Evolutionary conservation across 2,113 vertebrate genomes (phyloP), one percentile per base, ranked within the genome.

Genomic region (Pseudonaja textilis): DNA sequence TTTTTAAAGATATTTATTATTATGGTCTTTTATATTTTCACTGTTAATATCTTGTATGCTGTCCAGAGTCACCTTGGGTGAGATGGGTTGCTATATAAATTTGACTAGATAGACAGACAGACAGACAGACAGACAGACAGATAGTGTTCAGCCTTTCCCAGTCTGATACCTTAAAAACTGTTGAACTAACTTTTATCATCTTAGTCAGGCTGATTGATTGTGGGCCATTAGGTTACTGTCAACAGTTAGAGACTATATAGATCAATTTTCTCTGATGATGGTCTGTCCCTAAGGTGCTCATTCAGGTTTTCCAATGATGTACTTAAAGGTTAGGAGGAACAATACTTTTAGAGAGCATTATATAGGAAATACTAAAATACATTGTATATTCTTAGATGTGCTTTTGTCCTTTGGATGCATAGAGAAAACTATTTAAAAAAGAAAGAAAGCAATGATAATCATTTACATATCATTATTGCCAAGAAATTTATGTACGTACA

Each of bases 331-430:
- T 11, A 29, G 26, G 3, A 3, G 1, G 5, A 5, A 59, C 11
- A 64, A 29, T n/a, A 12, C 11, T 29, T n/a, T 64, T 64, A 29
- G 61, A 69, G 11, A n/a, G 29, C 12, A 69, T 4, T 69, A n/a
- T 69, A n/a, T 74, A 34, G 29, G 64, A 34, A 34, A 74, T 74
- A 34, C 11, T 74, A 74, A 14, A 34, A 74, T 74, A 74, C 39
- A 26, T 69, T 69, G 29, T 26, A 69, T 5, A 6, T 54, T 50
- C 29, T 39, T 45, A 55, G 55, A 93, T 11, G 87, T 85, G 2
- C 22, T 93, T 88, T 45, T 92, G 90, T 93, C 93, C 42, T 56
- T 0, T 92, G 26, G 10, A 39, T 93, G 47, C 34, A 94, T 11
- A 23, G 74, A 74, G 86, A 81, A 9, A 81, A 42, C 74, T 42